These are phyloP conservation scores for Pteropus rufus DNA, from an alignment of 2,797 vertebrate genomes.

Conservation along the genomic window DNA sequence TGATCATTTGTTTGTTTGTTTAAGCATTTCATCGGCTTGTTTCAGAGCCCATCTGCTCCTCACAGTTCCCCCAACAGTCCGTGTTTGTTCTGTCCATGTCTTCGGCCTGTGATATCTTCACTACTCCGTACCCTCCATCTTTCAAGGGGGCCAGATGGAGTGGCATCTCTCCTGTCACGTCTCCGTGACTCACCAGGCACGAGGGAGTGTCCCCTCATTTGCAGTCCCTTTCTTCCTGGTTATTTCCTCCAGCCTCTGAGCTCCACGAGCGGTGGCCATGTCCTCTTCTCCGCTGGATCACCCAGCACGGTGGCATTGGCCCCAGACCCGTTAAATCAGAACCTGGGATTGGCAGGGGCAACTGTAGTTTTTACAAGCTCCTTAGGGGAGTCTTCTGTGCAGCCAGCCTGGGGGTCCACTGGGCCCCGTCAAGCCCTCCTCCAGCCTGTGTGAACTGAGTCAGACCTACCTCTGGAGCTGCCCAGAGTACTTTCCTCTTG, in stretches of 20 bases:
- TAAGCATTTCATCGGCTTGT: not conserved
- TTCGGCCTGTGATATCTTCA: not conserved
- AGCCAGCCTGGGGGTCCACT: not conserved
- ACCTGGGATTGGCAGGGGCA: not conserved
- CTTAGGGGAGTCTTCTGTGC: not conserved
- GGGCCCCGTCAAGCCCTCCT: not conserved
- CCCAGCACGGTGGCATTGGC: not conserved
- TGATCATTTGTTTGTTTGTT: not conserved
- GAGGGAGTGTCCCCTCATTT: not conserved
- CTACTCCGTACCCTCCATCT: fast-evolving
- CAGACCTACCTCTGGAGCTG: not conserved
- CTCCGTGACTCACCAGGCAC: not conserved
- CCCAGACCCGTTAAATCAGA: not conserved
- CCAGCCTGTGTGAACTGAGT: not conserved
- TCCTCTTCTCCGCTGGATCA: not conserved
- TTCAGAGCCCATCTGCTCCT: not conserved
- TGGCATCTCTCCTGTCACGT: not conserved
- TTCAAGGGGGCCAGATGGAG: not conserved
- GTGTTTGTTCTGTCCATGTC: fast-evolving
- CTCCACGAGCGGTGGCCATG: fast-evolving
- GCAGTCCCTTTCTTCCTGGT: not conserved
- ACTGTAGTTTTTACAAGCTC: not conserved
- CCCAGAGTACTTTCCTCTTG: fast-evolving
- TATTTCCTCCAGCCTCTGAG: not conserved
- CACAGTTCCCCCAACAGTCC: too few species aligned